These are phyloP conservation scores for Myiotriccus ornatus DNA, from an alignment of 2,797 vertebrate species.

Conservation along the genomic window DNA sequence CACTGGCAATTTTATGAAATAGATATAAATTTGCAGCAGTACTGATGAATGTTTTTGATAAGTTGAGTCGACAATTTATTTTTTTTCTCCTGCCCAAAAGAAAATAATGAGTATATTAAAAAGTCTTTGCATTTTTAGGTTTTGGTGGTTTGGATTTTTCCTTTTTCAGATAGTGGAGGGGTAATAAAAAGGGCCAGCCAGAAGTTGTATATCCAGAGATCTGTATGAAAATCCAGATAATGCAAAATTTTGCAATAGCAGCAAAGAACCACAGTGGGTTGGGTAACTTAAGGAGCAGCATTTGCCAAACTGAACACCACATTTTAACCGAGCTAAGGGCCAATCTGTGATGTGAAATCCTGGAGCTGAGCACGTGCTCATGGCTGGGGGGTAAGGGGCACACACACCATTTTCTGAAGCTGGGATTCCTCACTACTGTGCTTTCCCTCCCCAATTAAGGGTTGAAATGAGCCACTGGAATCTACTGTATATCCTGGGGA, in stretches of 20 bases:
- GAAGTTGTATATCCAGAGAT: not conserved
- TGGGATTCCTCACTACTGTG: slow-evolving; percentile 18
- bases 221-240: not conserved
- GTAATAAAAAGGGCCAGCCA: not conserved
- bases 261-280: not conserved
- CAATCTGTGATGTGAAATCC: not conserved
- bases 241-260: not conserved
- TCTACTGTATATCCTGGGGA: slow-evolving; percentile 56
- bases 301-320: not conserved
- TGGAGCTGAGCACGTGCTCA: not conserved
- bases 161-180: not conserved
- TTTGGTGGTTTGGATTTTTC: not conserved
- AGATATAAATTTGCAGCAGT: not conserved
- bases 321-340: not conserved
- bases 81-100: not conserved
- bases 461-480: slow-evolving; percentile 54
- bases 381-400: slow-evolving; percentile 9
- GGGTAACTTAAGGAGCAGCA: not conserved
- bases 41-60: not conserved
- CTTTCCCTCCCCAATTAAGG: slow-evolving; percentile 38
- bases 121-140: not conserved
- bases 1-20: slow-evolving; percentile 15
- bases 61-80: not conserved
- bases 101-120: not conserved
- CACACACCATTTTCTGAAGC: slow-evolving; percentile 1